Percentiles rank a stretch among this genome's conserved stretches.
Evolutionary conservation across 2,113 vertebrate species (phyloP).

Genomic region (Fulica atra): DNA sequence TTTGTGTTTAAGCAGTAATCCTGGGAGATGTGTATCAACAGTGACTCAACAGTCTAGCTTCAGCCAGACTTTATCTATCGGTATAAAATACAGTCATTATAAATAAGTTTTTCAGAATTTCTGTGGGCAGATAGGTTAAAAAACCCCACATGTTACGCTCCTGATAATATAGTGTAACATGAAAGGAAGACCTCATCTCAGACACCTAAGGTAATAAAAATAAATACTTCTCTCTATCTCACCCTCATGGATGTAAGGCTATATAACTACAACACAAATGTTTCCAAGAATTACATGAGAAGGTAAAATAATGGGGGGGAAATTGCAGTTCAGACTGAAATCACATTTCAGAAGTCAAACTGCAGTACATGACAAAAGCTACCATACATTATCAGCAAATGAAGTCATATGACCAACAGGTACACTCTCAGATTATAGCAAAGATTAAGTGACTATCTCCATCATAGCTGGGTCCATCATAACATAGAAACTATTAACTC

Average conservation of each 20-base stretch:
- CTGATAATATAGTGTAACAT: not conserved
- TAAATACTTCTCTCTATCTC: not conserved
- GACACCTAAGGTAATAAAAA: not conserved
- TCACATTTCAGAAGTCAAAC: not conserved
- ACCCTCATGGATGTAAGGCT: not conserved
- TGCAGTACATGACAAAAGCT: not conserved
- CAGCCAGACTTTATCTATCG: not conserved
- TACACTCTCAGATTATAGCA: not conserved
- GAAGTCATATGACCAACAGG: not conserved
- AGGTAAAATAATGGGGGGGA: not conserved
- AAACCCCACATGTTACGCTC: not conserved
- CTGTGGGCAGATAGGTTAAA: not conserved
- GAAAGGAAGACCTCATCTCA: not conserved
- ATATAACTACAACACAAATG: not conserved
- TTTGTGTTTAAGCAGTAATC: not conserved
- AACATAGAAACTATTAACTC: not conserved
- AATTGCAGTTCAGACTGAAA: not conserved
- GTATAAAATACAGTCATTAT: not conserved
- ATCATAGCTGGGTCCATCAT: not conserved
- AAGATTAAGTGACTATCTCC: not conserved
- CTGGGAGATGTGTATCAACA: not conserved
- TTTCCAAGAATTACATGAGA: not conserved
- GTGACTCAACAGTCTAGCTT: not conserved
- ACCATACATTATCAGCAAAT: not conserved
- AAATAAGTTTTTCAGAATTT: not conserved